Conservation (phyloP, 1,140 invertebrate genomes). For the Leptinotarsa defecta region DNA sequence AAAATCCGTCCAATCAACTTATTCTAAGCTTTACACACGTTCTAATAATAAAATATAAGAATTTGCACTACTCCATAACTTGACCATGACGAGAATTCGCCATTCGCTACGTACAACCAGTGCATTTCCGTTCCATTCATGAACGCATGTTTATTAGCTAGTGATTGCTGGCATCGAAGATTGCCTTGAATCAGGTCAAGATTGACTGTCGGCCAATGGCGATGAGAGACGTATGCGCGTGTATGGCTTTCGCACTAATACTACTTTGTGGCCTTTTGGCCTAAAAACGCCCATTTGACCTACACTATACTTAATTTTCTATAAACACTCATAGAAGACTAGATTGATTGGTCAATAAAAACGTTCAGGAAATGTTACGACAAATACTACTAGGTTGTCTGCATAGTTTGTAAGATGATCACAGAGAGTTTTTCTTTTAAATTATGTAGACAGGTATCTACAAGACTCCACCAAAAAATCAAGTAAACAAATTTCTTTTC, state of each 20-base stretch:
- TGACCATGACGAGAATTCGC: neutral
- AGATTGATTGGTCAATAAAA: slow-evolving; percentile 10
- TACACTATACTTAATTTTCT: slow-evolving; percentile 32
- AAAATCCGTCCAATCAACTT: too few relatives aligned
- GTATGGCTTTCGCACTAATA: slow-evolving; percentile 26
- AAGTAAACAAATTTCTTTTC: too few relatives aligned
- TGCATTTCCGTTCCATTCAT: slow-evolving; percentile 18
- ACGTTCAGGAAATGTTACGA: neutral
- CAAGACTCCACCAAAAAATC: too few relatives aligned
- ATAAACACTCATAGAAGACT: slow-evolving; percentile 25
- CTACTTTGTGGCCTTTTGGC: slow-evolving; percentile 37
- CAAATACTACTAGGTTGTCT: too few relatives aligned
- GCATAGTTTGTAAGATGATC: neutral
- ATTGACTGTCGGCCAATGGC: slow-evolving; percentile 26
- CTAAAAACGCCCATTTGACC: slow-evolving; percentile 40
- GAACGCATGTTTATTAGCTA: slow-evolving; percentile 16
- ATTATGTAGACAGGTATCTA: too few relatives aligned
- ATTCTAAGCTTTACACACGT: too few relatives aligned
- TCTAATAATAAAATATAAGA: too few relatives aligned
- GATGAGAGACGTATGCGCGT: slow-evolving; percentile 2
- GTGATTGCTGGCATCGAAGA: slow-evolving; percentile 15
- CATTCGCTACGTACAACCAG: neutral
- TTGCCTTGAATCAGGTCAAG: slow-evolving; percentile 35
- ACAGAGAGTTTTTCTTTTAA: neutral
- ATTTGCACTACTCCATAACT: too few relatives aligned